phyloP scores from a whole-genome alignment of 2,113 vertebrate genomes.

The Sebastes schlegelii region DNA sequence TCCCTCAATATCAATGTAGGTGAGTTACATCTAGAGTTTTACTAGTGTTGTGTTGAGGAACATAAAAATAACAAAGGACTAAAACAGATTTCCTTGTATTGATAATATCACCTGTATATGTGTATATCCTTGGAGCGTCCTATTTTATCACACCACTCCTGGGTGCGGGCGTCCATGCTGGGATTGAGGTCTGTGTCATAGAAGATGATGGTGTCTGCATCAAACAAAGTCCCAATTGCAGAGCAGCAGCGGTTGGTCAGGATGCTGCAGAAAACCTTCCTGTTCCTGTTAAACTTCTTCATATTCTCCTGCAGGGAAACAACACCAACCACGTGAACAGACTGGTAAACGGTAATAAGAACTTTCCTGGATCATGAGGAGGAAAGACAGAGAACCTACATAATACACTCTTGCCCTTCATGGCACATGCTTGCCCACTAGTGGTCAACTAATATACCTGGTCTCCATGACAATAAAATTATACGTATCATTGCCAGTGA shows the following conservation, averaged over 20 bases:
- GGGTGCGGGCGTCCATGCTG: constrained; percentile 92
- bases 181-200: constrained; percentile 95
- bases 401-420: background rate
- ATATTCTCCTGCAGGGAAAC: constrained; percentile 85
- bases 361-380: background rate
- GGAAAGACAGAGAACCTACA: background rate
- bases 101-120: constrained; percentile 90
- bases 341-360: background rate
- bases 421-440: background rate
- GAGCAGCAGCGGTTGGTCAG: constrained; percentile 93
- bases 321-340: constrained; percentile 1
- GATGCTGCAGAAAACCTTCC: constrained; percentile 92
- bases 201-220: constrained; percentile 93
- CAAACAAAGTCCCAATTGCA: constrained; percentile 88
- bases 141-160: constrained; percentile 95
- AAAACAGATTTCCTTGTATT: background rate
- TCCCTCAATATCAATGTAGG: background rate
- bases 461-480: background rate
- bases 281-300: constrained; percentile 91
- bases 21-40: background rate
- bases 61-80: background rate
- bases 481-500: background rate
- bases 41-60: background rate
- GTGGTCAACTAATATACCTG: background rate
- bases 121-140: constrained; percentile 95